Conservation (phyloP, 2,113 vertebrate genomes). For the Hyperopisus bebe region DNA sequence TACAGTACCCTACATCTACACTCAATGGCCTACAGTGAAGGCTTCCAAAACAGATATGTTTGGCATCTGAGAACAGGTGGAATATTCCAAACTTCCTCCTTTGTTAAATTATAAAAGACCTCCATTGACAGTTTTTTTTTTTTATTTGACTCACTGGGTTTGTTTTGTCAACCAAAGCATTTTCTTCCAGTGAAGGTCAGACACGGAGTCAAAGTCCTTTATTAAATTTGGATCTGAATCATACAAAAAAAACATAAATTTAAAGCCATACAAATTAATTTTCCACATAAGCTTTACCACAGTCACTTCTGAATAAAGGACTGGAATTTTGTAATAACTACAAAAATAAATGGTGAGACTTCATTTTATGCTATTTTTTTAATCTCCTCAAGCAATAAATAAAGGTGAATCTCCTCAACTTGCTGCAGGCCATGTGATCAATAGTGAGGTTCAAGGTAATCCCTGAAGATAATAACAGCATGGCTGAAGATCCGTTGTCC, state of each 20-base stretch:
- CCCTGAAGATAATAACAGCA: not conserved
- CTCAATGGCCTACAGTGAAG: not conserved
- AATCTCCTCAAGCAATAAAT: not conserved
- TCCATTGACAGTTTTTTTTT: not conserved
- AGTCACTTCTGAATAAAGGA: not conserved
- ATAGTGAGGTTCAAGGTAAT: not conserved
- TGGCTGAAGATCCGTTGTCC: not conserved
- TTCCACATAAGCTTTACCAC: not conserved
- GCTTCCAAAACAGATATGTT: not conserved
- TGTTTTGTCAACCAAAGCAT: slow-evolving; percentile 3
- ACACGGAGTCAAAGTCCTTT: not conserved
- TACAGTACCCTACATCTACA: not conserved
- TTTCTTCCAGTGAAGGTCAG: slow-evolving; percentile 5
- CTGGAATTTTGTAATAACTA: not conserved
- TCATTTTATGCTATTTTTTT: not conserved
- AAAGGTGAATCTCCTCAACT: not conserved
- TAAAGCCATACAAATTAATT: not conserved
- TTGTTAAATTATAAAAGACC: slow-evolving; percentile 15
- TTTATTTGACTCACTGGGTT: not conserved
- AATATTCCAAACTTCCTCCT: slow-evolving; percentile 7
- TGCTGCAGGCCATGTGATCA: not conserved
- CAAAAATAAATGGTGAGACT: not conserved
- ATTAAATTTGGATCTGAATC: not conserved
- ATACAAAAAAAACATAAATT: not conserved
- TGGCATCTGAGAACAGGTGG: slow-evolving; percentile 9